Percentiles rank a stretch among this genome's conserved stretches.
phyloP scores from a whole-genome alignment of 2,888 invertebrate species.

The Brenthis ino region DNA sequence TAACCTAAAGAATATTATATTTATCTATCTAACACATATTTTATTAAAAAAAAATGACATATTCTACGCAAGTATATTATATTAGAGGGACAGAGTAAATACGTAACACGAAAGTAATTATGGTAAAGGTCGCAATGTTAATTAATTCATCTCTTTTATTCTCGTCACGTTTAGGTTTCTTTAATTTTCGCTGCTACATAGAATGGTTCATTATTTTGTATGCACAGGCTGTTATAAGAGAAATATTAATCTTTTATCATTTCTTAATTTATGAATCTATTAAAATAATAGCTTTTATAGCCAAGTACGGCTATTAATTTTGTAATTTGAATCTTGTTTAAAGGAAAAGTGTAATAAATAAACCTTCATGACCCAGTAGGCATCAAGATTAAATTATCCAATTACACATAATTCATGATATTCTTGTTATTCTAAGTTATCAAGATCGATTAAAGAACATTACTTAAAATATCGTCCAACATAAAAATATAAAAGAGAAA shows the following conservation, averaged over 20 bases:
- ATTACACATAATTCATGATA: too few relatives aligned
- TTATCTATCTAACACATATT: slow-evolving; percentile 2
- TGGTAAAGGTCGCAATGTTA: slow-evolving; percentile 54
- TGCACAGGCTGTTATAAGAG: slow-evolving; percentile 46
- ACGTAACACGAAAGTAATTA: slow-evolving; percentile 52
- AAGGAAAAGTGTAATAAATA: background rate
- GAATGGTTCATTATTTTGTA: slow-evolving; percentile 53
- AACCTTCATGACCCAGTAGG: background rate
- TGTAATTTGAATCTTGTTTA: background rate
- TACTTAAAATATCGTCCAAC: too few relatives aligned
- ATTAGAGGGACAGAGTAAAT: slow-evolving; percentile 7
- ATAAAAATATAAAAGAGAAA: too few relatives aligned
- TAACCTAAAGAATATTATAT: background rate
- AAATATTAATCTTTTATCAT: slow-evolving; percentile 33
- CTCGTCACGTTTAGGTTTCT: slow-evolving; percentile 57
- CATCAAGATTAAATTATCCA: too few relatives aligned
- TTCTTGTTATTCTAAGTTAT: too few relatives aligned
- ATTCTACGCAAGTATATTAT: slow-evolving; percentile 4
- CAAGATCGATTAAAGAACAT: too few relatives aligned
- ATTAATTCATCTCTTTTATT: slow-evolving; percentile 62
- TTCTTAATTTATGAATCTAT: slow-evolving; percentile 3
- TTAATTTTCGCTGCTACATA: slow-evolving; percentile 42
- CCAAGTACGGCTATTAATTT: background rate
- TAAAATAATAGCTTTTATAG: slow-evolving; percentile 10
- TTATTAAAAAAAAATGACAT: slow-evolving; percentile 5